Conservation (phyloP, 2,113 vertebrate species). For the Zeus faber region DNA sequence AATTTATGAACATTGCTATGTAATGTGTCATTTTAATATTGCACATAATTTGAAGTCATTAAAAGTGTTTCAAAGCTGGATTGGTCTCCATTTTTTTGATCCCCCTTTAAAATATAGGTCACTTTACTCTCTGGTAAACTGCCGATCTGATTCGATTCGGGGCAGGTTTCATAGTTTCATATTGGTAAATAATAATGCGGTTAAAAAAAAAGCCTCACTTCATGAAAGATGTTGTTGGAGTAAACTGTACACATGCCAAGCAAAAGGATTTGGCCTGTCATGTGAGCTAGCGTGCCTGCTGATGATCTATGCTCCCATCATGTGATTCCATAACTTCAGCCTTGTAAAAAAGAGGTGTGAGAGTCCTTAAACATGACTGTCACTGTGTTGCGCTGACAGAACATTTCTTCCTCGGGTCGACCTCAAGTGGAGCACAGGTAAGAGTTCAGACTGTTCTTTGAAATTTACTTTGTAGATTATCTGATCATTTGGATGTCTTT, state of each 20-base stretch:
- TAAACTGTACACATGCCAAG: neutral
- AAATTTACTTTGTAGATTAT: too few relatives aligned
- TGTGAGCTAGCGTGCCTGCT: constrained; percentile 14
- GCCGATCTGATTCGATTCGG: too few relatives aligned
- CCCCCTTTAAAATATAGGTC: neutral
- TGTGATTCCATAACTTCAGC: constrained; percentile 24
- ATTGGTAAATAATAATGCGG: too few relatives aligned
- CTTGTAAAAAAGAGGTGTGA: constrained; percentile 10
- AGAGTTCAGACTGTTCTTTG: too few relatives aligned
- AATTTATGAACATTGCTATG: constrained; percentile 66
- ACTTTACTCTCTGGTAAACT: neutral
- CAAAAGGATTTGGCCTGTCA: constrained; percentile 23
- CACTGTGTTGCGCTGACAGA: constrained; percentile 1
- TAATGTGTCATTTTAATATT: constrained; percentile 67
- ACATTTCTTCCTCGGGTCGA: too few relatives aligned
- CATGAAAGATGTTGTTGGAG: too few relatives aligned
- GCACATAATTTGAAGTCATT: constrained; percentile 50
- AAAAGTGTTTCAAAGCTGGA: neutral
- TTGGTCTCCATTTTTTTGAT: neutral
- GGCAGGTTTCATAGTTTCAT: too few relatives aligned
- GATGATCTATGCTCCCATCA: constrained; percentile 21
- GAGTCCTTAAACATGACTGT: neutral
- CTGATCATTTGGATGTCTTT: too few relatives aligned
- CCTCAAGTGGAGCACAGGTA: too few relatives aligned
- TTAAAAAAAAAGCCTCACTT: too few relatives aligned